Evolutionary conservation across 2,888 invertebrate genomes (phyloP).

Genomic region (Himalopsyche japonica): DNA sequence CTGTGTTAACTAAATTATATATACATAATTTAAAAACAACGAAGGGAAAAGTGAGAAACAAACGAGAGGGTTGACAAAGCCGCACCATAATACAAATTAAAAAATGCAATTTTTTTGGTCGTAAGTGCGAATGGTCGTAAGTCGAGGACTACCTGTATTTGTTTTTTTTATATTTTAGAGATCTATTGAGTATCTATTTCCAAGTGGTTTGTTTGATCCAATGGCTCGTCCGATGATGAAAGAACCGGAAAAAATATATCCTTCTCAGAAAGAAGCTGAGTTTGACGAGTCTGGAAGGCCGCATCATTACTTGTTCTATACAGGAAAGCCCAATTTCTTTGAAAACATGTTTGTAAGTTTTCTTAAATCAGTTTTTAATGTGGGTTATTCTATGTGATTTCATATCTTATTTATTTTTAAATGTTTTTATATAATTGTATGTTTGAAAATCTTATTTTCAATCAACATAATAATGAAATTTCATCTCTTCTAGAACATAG

Average conservation of each 20-base stretch:
- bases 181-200: slow-evolving; percentile 93
- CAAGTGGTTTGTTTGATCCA: slow-evolving; percentile 86
- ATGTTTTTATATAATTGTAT: too few species aligned
- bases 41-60: too few species aligned
- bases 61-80: too few species aligned
- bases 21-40: too few species aligned
- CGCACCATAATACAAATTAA: too few species aligned
- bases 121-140: too few species aligned
- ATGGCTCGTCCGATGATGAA: slow-evolving; percentile 88
- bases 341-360: slow-evolving; percentile 75
- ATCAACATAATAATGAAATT: too few species aligned
- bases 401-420: too few species aligned
- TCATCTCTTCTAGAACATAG: slow-evolving; percentile 62
- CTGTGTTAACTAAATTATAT: too few species aligned
- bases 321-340: slow-evolving; percentile 83
- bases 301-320: slow-evolving; percentile 89
- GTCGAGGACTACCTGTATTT: too few species aligned
- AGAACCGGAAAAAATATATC: slow-evolving; percentile 86
- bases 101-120: too few species aligned
- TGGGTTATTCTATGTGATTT: slow-evolving; percentile 5
- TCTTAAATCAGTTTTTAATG: background rate
- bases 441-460: too few species aligned
- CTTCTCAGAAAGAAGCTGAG: slow-evolving; percentile 81
- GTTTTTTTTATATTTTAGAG: slow-evolving; percentile 58
- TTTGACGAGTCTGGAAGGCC: slow-evolving; percentile 92